Percentiles rank a stretch among this genome's conserved stretches.
These are phyloP conservation scores for Sarcophilus harrisii DNA, from an alignment of 2,797 vertebrate species.

Conservation along the genomic window DNA sequence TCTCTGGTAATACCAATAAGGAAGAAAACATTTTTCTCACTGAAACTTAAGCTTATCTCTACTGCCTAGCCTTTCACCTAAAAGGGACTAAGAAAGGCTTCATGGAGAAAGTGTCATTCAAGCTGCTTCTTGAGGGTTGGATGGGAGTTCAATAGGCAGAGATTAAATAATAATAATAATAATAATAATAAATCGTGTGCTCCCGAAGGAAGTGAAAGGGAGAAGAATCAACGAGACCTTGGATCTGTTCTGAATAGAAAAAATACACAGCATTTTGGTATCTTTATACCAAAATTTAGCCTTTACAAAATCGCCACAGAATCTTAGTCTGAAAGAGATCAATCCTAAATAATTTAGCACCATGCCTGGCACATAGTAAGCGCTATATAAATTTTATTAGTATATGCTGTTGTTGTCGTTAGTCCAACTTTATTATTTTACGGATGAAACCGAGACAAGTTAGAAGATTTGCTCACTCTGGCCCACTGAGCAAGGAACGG, in stretches of 20 bases:
- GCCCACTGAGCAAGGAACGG: neutral
- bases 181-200: neutral
- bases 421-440: neutral
- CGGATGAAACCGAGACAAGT: neutral
- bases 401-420: neutral
- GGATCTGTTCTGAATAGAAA: neutral
- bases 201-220: neutral
- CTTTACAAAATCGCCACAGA: neutral
- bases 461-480: neutral
- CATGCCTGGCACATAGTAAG: too few species aligned
- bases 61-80: conserved; percentile 17
- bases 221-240: neutral
- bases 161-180: neutral
- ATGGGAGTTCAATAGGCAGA: neutral
- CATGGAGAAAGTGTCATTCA: neutral
- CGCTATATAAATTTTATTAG: neutral
- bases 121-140: neutral
- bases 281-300: too few species aligned
- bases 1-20: neutral
- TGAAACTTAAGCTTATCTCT: conserved; percentile 7
- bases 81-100: conserved; percentile 9
- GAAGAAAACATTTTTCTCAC: neutral
- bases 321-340: neutral
- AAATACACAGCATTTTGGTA: neutral
- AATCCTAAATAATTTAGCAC: neutral